Conservation (phyloP, 2,797 vertebrate species). For the Crax fasciolata region DNA sequence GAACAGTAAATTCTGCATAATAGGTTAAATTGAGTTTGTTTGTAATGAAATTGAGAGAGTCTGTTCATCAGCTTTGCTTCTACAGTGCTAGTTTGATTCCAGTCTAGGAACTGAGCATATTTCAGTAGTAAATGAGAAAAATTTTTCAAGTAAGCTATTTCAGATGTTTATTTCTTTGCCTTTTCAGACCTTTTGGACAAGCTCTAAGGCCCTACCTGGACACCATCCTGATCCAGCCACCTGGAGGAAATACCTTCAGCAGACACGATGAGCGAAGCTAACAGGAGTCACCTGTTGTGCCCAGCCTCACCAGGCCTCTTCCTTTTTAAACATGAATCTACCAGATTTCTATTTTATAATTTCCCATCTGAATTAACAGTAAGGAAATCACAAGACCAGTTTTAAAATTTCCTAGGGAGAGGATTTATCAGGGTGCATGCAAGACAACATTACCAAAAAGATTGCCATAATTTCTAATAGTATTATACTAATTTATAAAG, state of each 20-base stretch:
- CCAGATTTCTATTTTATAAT: conserved; percentile 86
- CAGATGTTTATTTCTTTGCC: conserved; percentile 54
- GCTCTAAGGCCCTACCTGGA: conserved; percentile 93
- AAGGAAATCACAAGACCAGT: conserved; percentile 67
- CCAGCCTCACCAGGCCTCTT: conserved; percentile 76
- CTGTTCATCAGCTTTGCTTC: not conserved
- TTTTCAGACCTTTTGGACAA: conserved; percentile 93
- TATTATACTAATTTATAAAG: conserved; percentile 83
- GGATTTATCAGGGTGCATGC: conserved; percentile 78
- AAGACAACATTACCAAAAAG: conserved; percentile 78
- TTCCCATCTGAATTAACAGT: conserved; percentile 82
- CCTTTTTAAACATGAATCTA: conserved; percentile 83
- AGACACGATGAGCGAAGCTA: conserved; percentile 91
- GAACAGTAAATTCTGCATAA: not conserved
- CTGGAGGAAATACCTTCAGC: conserved; percentile 91
- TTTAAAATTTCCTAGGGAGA: conserved; percentile 80
- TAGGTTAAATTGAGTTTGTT: not conserved
- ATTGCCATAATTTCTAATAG: conserved; percentile 80
- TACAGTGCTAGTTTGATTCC: not conserved
- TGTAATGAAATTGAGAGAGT: not conserved
- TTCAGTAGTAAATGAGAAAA: not conserved
- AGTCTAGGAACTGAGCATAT: not conserved
- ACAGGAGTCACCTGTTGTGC: conserved; percentile 72
- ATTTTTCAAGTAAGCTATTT: not conserved
- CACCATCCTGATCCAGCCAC: conserved; percentile 94